Evolutionary conservation across 2,888 invertebrate genomes (phyloP).

Genomic region (Glyphotaelius pellucidus): DNA sequence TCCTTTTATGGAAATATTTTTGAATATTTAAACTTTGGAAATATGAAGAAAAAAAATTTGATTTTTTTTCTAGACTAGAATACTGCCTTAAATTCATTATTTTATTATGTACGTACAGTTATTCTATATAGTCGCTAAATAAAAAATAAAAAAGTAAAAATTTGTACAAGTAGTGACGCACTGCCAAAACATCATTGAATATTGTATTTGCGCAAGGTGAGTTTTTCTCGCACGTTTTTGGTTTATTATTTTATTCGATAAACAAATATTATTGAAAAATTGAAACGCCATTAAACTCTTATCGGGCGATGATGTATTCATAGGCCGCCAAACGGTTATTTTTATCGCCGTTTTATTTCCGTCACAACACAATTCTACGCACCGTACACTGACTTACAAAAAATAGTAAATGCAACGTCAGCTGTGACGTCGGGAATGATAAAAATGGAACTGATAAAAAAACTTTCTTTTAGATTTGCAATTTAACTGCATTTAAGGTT

Average conservation of each 20-base stretch:
- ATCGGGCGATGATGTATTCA: background rate
- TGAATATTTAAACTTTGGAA: too few relatives aligned
- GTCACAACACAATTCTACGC: background rate
- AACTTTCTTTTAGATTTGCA: too few relatives aligned
- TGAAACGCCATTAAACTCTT: background rate
- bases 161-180: too few relatives aligned
- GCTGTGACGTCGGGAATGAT: background rate
- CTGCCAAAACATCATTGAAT: background rate
- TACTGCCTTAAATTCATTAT: too few relatives aligned
- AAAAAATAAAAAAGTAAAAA: too few relatives aligned
- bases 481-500: too few relatives aligned
- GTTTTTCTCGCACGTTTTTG: background rate
- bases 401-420: background rate
- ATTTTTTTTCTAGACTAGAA: too few relatives aligned
- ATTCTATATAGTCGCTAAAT: too few relatives aligned
- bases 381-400: background rate
- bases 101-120: too few relatives aligned
- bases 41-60: too few relatives aligned
- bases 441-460: background rate
- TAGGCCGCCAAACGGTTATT: background rate
- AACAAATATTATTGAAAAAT: background rate
- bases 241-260: background rate
- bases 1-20: too few relatives aligned
- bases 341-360: background rate
- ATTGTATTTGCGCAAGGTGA: background rate